Evolutionary conservation across 2,888 invertebrate species (phyloP).

Genomic region (Eucera pruinosa): DNA sequence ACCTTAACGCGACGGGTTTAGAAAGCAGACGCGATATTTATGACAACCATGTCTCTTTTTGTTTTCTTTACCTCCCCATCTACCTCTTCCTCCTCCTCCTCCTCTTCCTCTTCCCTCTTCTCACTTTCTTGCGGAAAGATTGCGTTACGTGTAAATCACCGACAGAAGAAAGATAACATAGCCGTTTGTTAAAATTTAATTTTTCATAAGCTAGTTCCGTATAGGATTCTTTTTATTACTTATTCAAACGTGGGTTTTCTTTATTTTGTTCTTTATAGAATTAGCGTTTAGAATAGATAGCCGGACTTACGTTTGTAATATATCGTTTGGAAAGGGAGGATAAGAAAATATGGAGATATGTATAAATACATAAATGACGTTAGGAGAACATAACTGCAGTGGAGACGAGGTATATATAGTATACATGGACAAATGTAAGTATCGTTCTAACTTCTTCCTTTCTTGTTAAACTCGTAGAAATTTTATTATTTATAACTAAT

Average conservation of each 20-base stretch:
- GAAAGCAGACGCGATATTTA: conserved; percentile 51
- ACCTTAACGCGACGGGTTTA: conserved; percentile 26
- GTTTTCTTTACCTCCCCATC: conserved; percentile 1
- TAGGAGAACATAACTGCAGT: conserved; percentile 15
- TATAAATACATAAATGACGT: neutral
- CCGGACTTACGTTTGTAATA: neutral
- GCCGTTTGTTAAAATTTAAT: conserved; percentile 17
- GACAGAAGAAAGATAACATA: conserved; percentile 15
- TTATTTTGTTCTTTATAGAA: neutral
- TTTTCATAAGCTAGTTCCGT: conserved; percentile 27
- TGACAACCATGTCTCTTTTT: conserved; percentile 23
- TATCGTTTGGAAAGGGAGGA: conserved; percentile 8
- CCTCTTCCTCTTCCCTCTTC: neutral
- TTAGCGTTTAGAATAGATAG: neutral
- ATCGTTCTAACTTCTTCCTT: no score
- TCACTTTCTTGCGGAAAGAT: neutral
- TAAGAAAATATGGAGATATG: neutral
- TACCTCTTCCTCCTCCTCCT: no score
- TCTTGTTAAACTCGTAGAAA: no score
- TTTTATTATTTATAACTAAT: no score
- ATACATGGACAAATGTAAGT: no score
- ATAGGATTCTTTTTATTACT: neutral
- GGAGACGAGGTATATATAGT: no score
- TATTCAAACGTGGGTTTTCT: neutral
- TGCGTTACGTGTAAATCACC: conserved; percentile 40